These are phyloP conservation scores for Myrmophylax atrothorax DNA, from an alignment of 2,113 vertebrate species.

Conservation along the genomic window DNA sequence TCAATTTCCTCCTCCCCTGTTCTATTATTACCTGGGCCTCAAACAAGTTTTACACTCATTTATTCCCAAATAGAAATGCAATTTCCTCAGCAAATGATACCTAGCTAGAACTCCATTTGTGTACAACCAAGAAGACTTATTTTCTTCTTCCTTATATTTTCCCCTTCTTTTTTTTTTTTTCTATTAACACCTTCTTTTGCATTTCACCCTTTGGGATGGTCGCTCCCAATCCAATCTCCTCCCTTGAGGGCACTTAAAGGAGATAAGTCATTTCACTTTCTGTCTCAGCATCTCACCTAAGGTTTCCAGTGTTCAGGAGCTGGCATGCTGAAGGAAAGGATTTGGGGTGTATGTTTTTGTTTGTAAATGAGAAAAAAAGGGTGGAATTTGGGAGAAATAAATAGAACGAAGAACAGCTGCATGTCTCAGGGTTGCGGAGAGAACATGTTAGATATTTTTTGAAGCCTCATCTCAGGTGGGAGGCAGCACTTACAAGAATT, in stretches of 20 bases:
- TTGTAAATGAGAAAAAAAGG: not conserved
- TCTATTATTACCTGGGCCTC: constrained; percentile 90
- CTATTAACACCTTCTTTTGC: constrained; percentile 36
- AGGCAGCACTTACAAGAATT: not conserved
- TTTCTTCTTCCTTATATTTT: constrained; percentile 10
- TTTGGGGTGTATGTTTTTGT: not conserved
- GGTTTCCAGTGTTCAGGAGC: not conserved
- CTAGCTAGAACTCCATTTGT: constrained; percentile 85
- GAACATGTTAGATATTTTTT: not conserved
- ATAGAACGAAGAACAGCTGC: not conserved
- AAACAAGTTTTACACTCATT: constrained; percentile 78
- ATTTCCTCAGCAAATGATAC: constrained; percentile 91
- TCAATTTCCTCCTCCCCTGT: constrained; percentile 86
- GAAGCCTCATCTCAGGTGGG: not conserved
- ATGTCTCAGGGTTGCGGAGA: not conserved
- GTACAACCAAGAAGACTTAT: constrained; percentile 75
- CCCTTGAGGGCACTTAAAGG: not conserved
- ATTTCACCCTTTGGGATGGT: not conserved
- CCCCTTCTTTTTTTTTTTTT: not conserved
- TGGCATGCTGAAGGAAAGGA: not conserved
- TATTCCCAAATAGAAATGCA: constrained; percentile 87
- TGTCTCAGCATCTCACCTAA: not conserved
- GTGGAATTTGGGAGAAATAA: not conserved
- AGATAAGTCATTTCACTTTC: not conserved
- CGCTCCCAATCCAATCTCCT: not conserved